These are phyloP conservation scores for Eupithecia inturbata DNA, from an alignment of 2,888 invertebrate genomes.

Conservation along the genomic window DNA sequence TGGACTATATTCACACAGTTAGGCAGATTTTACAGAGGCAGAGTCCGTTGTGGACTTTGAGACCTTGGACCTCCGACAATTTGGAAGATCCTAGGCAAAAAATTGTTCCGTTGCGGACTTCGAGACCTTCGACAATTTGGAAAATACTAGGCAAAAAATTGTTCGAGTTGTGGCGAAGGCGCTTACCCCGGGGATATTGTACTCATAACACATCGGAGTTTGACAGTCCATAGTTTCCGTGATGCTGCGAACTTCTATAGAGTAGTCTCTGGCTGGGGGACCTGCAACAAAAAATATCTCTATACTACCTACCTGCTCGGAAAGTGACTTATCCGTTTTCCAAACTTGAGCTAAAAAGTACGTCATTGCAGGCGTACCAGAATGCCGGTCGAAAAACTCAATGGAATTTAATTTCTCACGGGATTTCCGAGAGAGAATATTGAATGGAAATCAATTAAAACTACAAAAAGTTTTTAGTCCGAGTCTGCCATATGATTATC, in stretches of 20 bases:
- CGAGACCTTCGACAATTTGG: background rate
- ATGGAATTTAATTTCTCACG: too few species aligned
- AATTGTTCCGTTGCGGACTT: background rate
- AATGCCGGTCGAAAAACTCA: too few species aligned
- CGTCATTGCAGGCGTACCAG: too few species aligned
- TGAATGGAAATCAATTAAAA: too few species aligned
- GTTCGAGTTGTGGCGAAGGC: background rate
- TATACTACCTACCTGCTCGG: too few species aligned
- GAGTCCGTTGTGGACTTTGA: background rate
- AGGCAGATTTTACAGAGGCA: too few species aligned
- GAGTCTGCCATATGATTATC: too few species aligned
- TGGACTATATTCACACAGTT: too few species aligned
- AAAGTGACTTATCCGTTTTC: too few species aligned
- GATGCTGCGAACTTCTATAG: slow-evolving; percentile 66
- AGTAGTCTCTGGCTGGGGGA: slow-evolving; percentile 65
- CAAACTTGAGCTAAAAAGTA: too few species aligned
- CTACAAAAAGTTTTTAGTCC: too few species aligned
- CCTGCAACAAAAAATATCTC: slow-evolving; percentile 52
- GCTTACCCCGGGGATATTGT: slow-evolving; percentile 73
- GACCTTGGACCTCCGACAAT: background rate
- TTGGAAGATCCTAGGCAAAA: background rate
- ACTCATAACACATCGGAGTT: slow-evolving; percentile 71
- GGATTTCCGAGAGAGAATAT: too few species aligned
- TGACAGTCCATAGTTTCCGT: slow-evolving; percentile 69
- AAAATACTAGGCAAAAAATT: background rate